Base-by-base conservation (phyloP, 2,888 invertebrate species). In the Masnerella sp. region DNA sequence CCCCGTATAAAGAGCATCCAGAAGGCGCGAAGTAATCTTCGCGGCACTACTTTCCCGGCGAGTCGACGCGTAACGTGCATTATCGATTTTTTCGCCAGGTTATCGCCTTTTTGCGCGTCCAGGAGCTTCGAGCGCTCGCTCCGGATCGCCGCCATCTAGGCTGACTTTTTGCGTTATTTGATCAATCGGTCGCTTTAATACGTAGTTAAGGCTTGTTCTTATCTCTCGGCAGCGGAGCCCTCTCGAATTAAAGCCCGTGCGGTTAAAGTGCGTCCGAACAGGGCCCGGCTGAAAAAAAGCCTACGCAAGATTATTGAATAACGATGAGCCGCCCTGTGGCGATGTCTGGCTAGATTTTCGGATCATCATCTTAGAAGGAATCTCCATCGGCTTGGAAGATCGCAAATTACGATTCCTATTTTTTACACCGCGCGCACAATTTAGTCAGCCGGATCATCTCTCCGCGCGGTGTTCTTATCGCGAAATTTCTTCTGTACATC, bases 251-350 rank as follows among this genome's bases (percentile, higher is more conserved):
- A n/a, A 68, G 59, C 56, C 36, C 30, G 22, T 8, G n/a, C 61
- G 52, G 74, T 56, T 71, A 58, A 58, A 59, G 78, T 52, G 42
- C 62, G 43, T 15, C 40, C 11, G 40, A 43, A 22, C 15, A 40
- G 28, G 42, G 38, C 5, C 43, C 40, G 20, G 11, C 28, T 38
- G 32, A 74, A 62, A 76, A 77, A 56, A 32, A 40, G 32, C 47
- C 47, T 18, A 18, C 43, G 56, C 30, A 70, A 77, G 75, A 76
- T 81, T 81, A 82, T 82, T 82, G 79, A 80, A 81, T 80, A 80
- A 79, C 69, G 81, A 81, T 78, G 80, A 78, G 77, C 42, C 43
- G 73, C 72, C 80, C 77, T 42, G 43, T 54, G 76, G 78, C 70
- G 75, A 74, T 75, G 79, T 76, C 72, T 77, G 76, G 70, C 52